Conservation (phyloP, 2,888 invertebrate genomes). For the Drosophila diplacantha region DNA sequence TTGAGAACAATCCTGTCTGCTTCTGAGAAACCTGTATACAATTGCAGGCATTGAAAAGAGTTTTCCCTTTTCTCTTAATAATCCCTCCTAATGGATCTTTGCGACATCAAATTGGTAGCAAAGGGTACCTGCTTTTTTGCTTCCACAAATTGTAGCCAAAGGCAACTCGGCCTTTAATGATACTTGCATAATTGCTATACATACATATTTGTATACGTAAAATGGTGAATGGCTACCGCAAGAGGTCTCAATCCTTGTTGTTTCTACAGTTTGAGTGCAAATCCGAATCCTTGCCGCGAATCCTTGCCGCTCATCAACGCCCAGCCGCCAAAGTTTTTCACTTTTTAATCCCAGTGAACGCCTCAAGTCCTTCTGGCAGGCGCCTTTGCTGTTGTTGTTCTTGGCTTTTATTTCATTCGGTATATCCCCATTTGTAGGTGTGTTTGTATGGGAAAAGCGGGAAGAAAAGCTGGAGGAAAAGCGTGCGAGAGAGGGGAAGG, state of each 20-base stretch:
- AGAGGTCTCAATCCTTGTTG: conserved; percentile 22
- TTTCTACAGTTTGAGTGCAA: conserved; percentile 11
- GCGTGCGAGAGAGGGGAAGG: background rate
- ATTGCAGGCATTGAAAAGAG: conserved; percentile 8
- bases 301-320: conserved; percentile 64
- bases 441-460: conserved; percentile 43
- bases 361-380: conserved; percentile 32
- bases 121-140: conserved; percentile 19
- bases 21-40: conserved; percentile 1
- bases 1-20: conserved; percentile 16
- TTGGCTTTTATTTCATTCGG: conserved; percentile 45
- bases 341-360: conserved; percentile 59
- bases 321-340: conserved; percentile 64
- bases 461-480: conserved; percentile 34
- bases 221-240: conserved; percentile 44
- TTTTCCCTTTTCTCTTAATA: background rate
- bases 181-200: conserved; percentile 37
- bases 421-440: conserved; percentile 15
- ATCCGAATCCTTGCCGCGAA: conserved; percentile 24
- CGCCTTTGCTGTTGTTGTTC: conserved; percentile 33
- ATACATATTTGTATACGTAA: conserved; percentile 31
- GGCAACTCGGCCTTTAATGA: conserved; percentile 57
- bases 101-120: conserved; percentile 13
- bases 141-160: conserved; percentile 30
- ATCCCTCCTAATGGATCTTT: conserved; percentile 1